Evolutionary conservation across 1,140 invertebrate species (phyloP), one percentile per base, ranked within the genome.

Genomic region (Amyelois transitella): DNA sequence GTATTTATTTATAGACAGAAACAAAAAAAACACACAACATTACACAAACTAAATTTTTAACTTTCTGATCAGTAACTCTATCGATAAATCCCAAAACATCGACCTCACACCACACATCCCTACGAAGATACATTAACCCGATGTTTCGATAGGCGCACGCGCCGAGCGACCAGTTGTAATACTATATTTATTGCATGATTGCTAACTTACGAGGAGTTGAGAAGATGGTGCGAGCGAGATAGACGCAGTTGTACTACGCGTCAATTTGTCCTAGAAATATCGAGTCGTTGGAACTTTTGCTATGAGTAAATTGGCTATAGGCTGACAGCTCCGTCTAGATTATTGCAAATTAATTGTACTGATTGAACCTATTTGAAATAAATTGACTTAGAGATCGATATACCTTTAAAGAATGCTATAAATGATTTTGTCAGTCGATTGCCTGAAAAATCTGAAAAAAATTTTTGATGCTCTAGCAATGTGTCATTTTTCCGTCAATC

Each of bases 131-230:
- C 65, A 66, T 73, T 69, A 69, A 69, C 62, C 60, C 54, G 66
- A 70, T 66, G 60, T 75, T 73, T 69, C 64, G 73, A 77, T 73
- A 69, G 55, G 64, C 69, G 81, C 81, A 85, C 81, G 81, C 77
- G 81, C 81, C 65, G 79, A 77, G 72, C 74, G 66, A 61, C 74
- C 61, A 65, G 74, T 75, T 68, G 77, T 80, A 81, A 82, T 73
- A 75, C 72, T 77, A 84, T 81, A 81, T 74, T 54, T 73, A 65
- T 75, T 69, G 62, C 75, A 77, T 78, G 75, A 80, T 76, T 79
- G 70, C 65, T 43, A 54, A 64, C 66, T 58, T 51, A 50, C 51
- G 48, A 50, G 12, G 32, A 38, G 32, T 38, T 38, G 32, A 38
- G 32, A 4, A 38, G 32, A 38, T 38, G 32, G 32, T 38, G 32